Base-by-base conservation (phyloP, 2,113 vertebrate species). In the Corythornis madagascariensis region DNA sequence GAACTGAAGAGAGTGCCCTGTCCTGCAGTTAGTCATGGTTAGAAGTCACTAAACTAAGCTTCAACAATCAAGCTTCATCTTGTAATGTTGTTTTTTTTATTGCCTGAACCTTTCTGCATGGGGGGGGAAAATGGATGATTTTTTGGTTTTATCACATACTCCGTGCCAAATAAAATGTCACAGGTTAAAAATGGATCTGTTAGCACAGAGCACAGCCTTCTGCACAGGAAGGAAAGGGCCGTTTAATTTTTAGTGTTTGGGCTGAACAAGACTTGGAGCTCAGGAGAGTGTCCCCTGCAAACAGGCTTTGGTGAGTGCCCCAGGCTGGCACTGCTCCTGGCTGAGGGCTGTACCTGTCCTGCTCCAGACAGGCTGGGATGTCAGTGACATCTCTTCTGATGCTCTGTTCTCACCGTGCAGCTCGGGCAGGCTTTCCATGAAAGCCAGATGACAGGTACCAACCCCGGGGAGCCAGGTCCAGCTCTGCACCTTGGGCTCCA, bases 181-280 rank as follows among this genome's bases (percentile, higher is more conserved):
- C 2, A 20, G 0, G 0, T 38, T 48, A 1, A 13, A 21, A 42
- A 40, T 3, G 43, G 88, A 69, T 47, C 79, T 2, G 4, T 26
- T 6, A 78, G 66, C 28, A 21, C n/a, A 26, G 8, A 52, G 78
- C 56, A 33, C 29, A 33, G 66, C 15, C n/a, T 6, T 29, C 40
- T 69, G 57, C 2, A 3, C 2, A 22, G 81, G 8, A 16, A 20
- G 18, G 16, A 40, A 14, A 50, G 77, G 60, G 33, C 9, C 0
- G 0, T 7, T 28, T 6, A 2, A 28, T 47, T 24, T n/a, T 59
- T 48, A 17, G 66, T 52, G 4, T n/a, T 61, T 10, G 59, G 74
- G 92, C 65, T 53, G 65, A 74, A 16, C 66, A 60, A 52, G 28
- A n/a, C 45, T 42, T 29, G 56, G 80, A 71, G 35, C 7, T 82